These are phyloP conservation scores for Eudyptes chrysolophus DNA, from an alignment of 2,113 vertebrate genomes.

Conservation along the genomic window DNA sequence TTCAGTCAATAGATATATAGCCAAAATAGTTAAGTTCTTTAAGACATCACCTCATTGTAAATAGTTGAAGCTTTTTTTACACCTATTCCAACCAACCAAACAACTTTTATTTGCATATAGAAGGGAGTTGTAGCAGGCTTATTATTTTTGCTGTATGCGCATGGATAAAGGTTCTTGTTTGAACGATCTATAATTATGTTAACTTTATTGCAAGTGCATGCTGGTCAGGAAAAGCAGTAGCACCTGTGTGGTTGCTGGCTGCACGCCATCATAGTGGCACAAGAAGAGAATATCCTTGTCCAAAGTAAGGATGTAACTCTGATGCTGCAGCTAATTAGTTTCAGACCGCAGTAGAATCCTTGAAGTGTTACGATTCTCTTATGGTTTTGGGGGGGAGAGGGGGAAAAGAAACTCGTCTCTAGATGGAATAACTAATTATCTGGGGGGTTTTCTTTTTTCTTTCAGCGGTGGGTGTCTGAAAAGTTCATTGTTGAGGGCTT, in stretches of 20 bases:
- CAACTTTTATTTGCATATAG: neutral
- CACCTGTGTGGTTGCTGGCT: neutral
- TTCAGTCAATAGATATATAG: fast-evolving
- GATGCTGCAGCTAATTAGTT: fast-evolving
- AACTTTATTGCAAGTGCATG: neutral
- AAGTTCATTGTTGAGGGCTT: slow-evolving; percentile 98
- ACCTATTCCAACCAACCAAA: fast-evolving
- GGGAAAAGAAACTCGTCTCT: neutral
- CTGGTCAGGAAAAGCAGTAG: neutral
- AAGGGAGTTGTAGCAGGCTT: neutral
- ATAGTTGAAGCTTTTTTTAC: neutral
- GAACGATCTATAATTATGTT: neutral
- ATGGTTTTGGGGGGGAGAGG: neutral
- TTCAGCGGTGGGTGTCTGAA: slow-evolving; percentile 97
- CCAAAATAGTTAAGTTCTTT: neutral
- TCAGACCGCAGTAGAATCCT: neutral
- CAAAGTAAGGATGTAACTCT: neutral
- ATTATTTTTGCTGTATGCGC: neutral
- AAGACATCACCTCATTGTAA: neutral
- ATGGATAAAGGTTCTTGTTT: neutral
- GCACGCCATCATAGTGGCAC: fast-evolving
- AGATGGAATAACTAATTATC: slow-evolving; percentile 43
- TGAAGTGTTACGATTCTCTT: neutral
- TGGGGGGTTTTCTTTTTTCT: slow-evolving; percentile 48
- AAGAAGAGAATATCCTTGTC: neutral